Evolutionary conservation across 2,113 vertebrate genomes (phyloP), one percentile per base, ranked within the genome.

Genomic region (Varanus komodoensis): DNA sequence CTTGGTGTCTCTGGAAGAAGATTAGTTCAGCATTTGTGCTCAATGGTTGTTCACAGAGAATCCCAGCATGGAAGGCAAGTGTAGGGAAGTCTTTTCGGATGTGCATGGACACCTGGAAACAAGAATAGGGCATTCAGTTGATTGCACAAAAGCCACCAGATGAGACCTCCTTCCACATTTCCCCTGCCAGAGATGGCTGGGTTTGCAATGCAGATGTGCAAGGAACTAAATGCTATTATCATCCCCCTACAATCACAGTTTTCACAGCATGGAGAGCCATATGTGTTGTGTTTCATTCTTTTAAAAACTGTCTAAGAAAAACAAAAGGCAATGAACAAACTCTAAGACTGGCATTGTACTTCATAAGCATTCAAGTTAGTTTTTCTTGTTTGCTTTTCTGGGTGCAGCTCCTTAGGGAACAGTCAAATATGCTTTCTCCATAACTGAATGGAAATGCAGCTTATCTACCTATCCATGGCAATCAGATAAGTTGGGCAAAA

Each of bases 361-460:
- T 91, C 86, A 91, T 88, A 92, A 89, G 83, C 54, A 74, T 92
- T 93, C 94, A 94, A 88, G 82, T 91, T 44, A 44, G 38, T 44
- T 32, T 85, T 61, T 11, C 1, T 19, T 86, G 21, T 1, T 54
- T 2, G 29, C 52, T 71, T 74, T 73, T 61, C 89, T n/a, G 7
- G 25, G 27, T 74, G 29, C 14, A 27, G 3, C 91, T 94, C 93
- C 91, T 95, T 95, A 92, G 92, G 89, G 89, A 94, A 95, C 93
- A 93, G 23, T 82, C 86, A 93, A 96, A 90, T 95, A 92, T 95
- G 82, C 90, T 90, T 87, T 87, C 89, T 95, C 92, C 94, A 93
- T 91, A 92, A 91, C 92, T 94, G 91, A 81, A 96, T 94, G 90
- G 93, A 94, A 92, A 89, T 92, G 91, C 93, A 94, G 93, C 91